Percentiles rank a stretch among this genome's conserved stretches.
phyloP scores from a whole-genome alignment of 2,797 vertebrate genomes.

The Steatocranus sp. region DNA sequence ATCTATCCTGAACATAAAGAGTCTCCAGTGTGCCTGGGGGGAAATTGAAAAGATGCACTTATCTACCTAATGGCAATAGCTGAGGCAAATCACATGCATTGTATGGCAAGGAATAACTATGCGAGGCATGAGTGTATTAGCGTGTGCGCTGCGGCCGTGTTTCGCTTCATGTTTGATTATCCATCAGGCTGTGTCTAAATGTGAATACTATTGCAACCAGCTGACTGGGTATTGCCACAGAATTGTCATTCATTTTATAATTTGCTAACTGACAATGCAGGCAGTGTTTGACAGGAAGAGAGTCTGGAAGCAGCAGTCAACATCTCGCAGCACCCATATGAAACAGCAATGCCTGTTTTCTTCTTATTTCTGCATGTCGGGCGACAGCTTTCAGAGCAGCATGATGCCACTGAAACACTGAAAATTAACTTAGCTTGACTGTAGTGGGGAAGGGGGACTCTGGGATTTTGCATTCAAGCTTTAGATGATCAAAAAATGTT shows the following conservation, averaged over 20 bases:
- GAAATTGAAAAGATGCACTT: conserved; percentile 69
- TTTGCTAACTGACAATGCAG: conserved; percentile 42
- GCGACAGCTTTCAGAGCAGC: conserved; percentile 47
- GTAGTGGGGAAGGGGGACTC: neutral
- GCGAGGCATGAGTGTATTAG: conserved; percentile 31
- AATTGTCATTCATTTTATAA: conserved; percentile 46
- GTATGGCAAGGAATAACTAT: conserved; percentile 50
- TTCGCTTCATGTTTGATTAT: conserved; percentile 49
- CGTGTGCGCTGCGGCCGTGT: conserved; percentile 21
- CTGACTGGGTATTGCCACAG: conserved; percentile 39
- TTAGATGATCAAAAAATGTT: conserved; percentile 11
- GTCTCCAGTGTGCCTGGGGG: conserved; percentile 58
- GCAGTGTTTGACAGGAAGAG: conserved; percentile 33
- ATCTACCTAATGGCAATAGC: conserved; percentile 66
- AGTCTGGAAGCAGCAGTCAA: conserved; percentile 39
- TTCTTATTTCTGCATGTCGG: conserved; percentile 7
- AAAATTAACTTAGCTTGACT: conserved; percentile 30
- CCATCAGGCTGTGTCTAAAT: conserved; percentile 30
- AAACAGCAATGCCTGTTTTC: conserved; percentile 11
- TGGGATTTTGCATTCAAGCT: conserved; percentile 17
- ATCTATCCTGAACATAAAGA: conserved; percentile 61
- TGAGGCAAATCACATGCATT: conserved; percentile 62
- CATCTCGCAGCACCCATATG: conserved; percentile 21
- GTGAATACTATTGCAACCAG: conserved; percentile 26
- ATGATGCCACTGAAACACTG: conserved; percentile 20